Percentiles rank a stretch among this genome's conserved stretches.
These are phyloP conservation scores for Drusus annulatus DNA, from an alignment of 1,140 invertebrate genomes.

Conservation along the genomic window DNA sequence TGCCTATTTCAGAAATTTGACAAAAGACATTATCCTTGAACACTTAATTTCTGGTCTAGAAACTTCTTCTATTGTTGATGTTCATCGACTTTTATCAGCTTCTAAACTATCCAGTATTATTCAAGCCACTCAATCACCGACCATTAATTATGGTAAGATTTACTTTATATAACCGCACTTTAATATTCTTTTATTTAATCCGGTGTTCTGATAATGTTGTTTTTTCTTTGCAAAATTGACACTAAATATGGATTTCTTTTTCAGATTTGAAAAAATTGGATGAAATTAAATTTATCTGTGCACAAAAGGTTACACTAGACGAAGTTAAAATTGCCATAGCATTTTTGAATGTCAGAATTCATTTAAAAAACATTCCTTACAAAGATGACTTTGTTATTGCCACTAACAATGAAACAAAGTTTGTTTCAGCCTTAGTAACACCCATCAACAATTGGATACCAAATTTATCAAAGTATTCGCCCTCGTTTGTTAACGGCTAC, in stretches of 20 bases:
- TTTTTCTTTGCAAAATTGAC: background rate
- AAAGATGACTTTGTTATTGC: slow-evolving; percentile 46
- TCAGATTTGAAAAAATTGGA: slow-evolving; percentile 50
- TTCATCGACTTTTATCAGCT: slow-evolving; percentile 31
- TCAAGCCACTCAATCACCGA: slow-evolving; percentile 31
- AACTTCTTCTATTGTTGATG: slow-evolving; percentile 16
- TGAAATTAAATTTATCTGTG: slow-evolving; percentile 48
- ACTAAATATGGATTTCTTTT: slow-evolving; percentile 33
- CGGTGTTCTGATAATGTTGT: background rate
- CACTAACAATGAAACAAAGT: background rate
- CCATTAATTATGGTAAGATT: slow-evolving; percentile 45
- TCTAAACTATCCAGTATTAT: slow-evolving; percentile 39
- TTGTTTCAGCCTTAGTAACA: slow-evolving; percentile 2
- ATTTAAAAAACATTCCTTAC: slow-evolving; percentile 43
- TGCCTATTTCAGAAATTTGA: slow-evolving; percentile 46
- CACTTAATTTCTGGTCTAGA: slow-evolving; percentile 40
- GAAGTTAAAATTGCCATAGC: slow-evolving; percentile 48
- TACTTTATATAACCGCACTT: background rate
- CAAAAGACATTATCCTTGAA: slow-evolving; percentile 34
- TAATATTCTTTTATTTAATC: background rate
- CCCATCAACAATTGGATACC: background rate
- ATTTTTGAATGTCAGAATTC: slow-evolving; percentile 50
- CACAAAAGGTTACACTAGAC: slow-evolving; percentile 40
- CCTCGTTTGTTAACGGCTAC: background rate
- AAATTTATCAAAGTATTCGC: background rate